Conservation (phyloP, 2,113 vertebrate species). For the Agapornis roseicollis region DNA sequence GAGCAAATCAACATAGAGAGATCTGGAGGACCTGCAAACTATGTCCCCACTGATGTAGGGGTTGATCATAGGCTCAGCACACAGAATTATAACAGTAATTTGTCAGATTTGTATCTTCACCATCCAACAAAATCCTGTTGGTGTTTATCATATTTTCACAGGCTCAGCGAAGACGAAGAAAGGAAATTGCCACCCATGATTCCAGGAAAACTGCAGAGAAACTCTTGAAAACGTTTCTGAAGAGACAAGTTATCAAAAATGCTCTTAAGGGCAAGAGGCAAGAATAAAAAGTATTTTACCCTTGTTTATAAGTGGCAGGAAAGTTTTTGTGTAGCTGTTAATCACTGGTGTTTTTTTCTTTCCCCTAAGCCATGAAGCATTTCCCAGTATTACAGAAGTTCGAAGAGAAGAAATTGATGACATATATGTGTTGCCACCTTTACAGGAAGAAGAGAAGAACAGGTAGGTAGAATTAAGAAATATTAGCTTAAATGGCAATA, state of each 20-base stretch:
- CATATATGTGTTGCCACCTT: conserved; percentile 85
- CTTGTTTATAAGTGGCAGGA: not conserved
- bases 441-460: conserved; percentile 81
- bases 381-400: conserved; percentile 87
- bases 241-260: conserved; percentile 91
- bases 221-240: conserved; percentile 89
- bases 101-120: not conserved
- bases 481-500: not conserved
- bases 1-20: fast-evolving
- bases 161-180: conserved; percentile 89
- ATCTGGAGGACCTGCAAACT: not conserved
- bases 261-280: conserved; percentile 83
- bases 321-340: not conserved
- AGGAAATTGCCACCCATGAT: conserved; percentile 81
- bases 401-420: conserved; percentile 84
- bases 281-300: not conserved
- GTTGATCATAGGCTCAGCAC: not conserved
- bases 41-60: not conserved
- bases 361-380: conserved; percentile 74
- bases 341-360: not conserved
- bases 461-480: conserved; percentile 74
- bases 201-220: conserved; percentile 90
- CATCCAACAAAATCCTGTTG: not conserved
- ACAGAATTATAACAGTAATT: not conserved
- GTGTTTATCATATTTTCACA: conserved; percentile 45